Percentiles rank a stretch among this genome's conserved stretches.
These are phyloP conservation scores for Hydraecia micacea DNA, from an alignment of 2,888 invertebrate genomes.

Conservation along the genomic window DNA sequence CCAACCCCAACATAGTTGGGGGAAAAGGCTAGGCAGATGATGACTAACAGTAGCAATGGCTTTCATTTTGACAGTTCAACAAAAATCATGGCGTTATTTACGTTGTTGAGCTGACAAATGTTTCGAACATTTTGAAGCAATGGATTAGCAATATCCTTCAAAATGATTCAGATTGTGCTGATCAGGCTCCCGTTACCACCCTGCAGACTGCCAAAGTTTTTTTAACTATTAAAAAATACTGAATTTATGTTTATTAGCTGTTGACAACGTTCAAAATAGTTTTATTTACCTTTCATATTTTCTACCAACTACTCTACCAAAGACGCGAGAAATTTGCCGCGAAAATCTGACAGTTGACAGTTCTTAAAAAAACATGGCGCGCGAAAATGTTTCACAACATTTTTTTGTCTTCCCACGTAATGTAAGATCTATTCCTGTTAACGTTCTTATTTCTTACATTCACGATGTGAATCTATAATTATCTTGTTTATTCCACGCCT, in stretches of 20 bases:
- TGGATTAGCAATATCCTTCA: too few species aligned
- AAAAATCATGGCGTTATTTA: too few species aligned
- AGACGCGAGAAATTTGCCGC: slow-evolving; percentile 34
- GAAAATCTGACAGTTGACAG: slow-evolving; percentile 39
- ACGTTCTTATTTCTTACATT: slow-evolving; percentile 26
- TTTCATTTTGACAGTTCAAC: too few species aligned
- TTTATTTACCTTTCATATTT: background rate
- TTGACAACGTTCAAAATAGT: background rate
- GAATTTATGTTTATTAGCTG: background rate
- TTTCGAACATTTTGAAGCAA: background rate
- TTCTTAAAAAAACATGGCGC: slow-evolving; percentile 32
- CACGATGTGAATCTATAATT: slow-evolving; percentile 18
- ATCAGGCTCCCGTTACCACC: too few species aligned
- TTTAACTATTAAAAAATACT: background rate
- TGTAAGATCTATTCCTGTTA: slow-evolving; percentile 37
- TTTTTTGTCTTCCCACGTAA: slow-evolving; percentile 52
- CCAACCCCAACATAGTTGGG: too few species aligned
- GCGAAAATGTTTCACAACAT: slow-evolving; percentile 5
- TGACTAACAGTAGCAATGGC: too few species aligned
- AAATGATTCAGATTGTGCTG: too few species aligned
- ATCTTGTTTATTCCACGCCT: slow-evolving; percentile 41
- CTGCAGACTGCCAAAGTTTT: too few species aligned
- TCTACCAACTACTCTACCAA: background rate
- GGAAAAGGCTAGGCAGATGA: too few species aligned
- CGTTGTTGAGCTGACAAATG: too few species aligned